These are phyloP conservation scores for Fopius arisanus DNA, from an alignment of 1,140 invertebrate genomes.

Conservation along the genomic window DNA sequence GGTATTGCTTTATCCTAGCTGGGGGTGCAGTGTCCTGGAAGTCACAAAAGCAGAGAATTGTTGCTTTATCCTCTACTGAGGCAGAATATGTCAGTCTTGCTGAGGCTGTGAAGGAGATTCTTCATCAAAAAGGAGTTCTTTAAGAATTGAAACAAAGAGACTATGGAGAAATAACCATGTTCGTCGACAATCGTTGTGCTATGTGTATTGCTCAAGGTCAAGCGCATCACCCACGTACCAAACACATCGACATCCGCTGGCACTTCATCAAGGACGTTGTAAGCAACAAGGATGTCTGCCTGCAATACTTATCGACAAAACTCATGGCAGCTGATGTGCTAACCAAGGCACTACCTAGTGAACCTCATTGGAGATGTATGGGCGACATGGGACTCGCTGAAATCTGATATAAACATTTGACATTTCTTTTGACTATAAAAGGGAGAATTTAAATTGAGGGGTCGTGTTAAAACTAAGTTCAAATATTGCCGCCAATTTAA, in stretches of 20 bases:
- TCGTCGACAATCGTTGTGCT: not conserved
- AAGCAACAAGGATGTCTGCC: not conserved
- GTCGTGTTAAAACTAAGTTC: no score
- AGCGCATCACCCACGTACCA: not conserved
- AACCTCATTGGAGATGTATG: no score
- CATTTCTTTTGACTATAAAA: no score
- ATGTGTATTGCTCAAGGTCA: no score
- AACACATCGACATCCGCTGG: not conserved
- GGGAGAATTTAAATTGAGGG: no score
- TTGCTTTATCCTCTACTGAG: conserved; percentile 60
- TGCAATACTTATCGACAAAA: not conserved
- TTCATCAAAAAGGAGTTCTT: not conserved
- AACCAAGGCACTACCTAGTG: not conserved
- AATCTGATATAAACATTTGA: no score
- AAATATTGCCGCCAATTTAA: no score
- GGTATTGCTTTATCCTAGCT: conserved; percentile 47
- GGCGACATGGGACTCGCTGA: no score
- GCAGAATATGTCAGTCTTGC: conserved; percentile 56
- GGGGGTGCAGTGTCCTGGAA: conserved; percentile 62
- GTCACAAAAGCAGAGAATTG: no score
- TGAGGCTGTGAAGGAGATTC: conserved; percentile 35
- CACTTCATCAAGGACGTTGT: not conserved
- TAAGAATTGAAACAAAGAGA: not conserved
- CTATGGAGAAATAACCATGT: not conserved
- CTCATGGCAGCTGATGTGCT: not conserved